Conservation (phyloP, 2,888 invertebrate species). For the Disparrhopalites patrizii region DNA sequence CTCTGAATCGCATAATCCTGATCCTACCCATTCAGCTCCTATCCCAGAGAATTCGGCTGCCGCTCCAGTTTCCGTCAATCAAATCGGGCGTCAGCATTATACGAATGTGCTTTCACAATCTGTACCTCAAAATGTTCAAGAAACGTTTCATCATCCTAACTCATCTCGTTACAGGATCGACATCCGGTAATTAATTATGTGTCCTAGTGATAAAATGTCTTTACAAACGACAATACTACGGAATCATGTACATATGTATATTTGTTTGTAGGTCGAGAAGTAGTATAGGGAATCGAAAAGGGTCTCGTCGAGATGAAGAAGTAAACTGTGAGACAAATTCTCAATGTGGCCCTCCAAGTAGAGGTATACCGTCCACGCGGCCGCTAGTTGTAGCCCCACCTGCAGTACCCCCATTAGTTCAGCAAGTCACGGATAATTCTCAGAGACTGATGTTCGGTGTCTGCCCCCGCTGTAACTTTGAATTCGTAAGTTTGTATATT, state of each 20-base stretch:
- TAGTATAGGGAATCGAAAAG: constrained; percentile 39
- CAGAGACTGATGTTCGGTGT: too few relatives aligned
- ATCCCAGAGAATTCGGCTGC: constrained; percentile 32
- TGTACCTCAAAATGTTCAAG: constrained; percentile 34
- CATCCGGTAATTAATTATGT: background rate
- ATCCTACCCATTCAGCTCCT: constrained; percentile 29
- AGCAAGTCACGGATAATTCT: constrained; percentile 15
- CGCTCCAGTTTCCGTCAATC: constrained; percentile 25
- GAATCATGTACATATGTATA: background rate
- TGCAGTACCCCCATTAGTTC: constrained; percentile 34
- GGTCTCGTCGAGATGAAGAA: constrained; percentile 40
- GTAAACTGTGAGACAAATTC: constrained; percentile 34
- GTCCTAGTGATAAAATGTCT: too few relatives aligned
- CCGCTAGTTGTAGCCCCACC: constrained; percentile 29
- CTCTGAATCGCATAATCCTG: constrained; percentile 33
- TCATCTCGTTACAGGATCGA: constrained; percentile 17
- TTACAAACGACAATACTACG: too few relatives aligned
- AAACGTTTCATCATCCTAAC: constrained; percentile 26
- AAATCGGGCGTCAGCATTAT: constrained; percentile 41
- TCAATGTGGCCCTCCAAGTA: constrained; percentile 18
- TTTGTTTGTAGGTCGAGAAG: constrained; percentile 42
- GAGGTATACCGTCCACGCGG: constrained; percentile 45
- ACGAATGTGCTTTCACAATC: constrained; percentile 37
- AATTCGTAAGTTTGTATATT: too few relatives aligned
- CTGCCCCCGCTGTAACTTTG: too few relatives aligned